Percentiles rank a stretch among this genome's conserved stretches.
Evolutionary conservation across 2,888 invertebrate species (phyloP).

Genomic region (Nymphalis urticae): DNA sequence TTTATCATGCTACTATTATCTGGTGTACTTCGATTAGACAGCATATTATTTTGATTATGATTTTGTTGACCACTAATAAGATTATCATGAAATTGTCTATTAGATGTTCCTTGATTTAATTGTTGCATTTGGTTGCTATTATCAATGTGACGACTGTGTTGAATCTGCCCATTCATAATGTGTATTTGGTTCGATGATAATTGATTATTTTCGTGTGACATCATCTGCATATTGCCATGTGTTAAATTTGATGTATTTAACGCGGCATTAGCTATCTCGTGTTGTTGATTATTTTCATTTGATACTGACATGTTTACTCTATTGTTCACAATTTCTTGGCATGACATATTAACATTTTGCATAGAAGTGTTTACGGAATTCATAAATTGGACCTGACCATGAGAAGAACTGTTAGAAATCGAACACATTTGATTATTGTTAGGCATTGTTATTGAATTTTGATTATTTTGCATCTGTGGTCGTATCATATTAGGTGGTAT

Average conservation of each 20-base stretch:
- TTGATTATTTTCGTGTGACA: constrained; percentile 67
- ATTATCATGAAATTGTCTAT: constrained; percentile 69
- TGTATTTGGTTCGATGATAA: constrained; percentile 71
- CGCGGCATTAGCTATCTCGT: constrained; percentile 55
- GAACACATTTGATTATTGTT: constrained; percentile 74
- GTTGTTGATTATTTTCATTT: constrained; percentile 61
- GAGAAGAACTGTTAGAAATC: constrained; percentile 60
- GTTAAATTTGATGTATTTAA: constrained; percentile 58
- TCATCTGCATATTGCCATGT: constrained; percentile 69
- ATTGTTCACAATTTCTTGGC: constrained; percentile 68
- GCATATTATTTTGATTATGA: constrained; percentile 63
- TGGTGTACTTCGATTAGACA: constrained; percentile 66
- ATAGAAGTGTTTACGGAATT: constrained; percentile 69
- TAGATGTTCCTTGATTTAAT: constrained; percentile 57
- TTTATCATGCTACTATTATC: constrained; percentile 66
- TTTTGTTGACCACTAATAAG: constrained; percentile 60
- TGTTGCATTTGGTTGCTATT: constrained; percentile 66
- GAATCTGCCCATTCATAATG: constrained; percentile 77
- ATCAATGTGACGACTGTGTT: constrained; percentile 68
- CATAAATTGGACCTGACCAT: constrained; percentile 69
- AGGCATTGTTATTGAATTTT: constrained; percentile 60
- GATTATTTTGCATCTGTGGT: constrained; percentile 64
- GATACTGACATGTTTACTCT: constrained; percentile 62
- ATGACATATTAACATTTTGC: constrained; percentile 71
- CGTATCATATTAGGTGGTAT: constrained; percentile 72